Percentiles rank a stretch among this genome's conserved stretches.
phyloP scores from a whole-genome alignment of 92 coral and sea anemone species.

The Blastomussa wellsi region DNA sequence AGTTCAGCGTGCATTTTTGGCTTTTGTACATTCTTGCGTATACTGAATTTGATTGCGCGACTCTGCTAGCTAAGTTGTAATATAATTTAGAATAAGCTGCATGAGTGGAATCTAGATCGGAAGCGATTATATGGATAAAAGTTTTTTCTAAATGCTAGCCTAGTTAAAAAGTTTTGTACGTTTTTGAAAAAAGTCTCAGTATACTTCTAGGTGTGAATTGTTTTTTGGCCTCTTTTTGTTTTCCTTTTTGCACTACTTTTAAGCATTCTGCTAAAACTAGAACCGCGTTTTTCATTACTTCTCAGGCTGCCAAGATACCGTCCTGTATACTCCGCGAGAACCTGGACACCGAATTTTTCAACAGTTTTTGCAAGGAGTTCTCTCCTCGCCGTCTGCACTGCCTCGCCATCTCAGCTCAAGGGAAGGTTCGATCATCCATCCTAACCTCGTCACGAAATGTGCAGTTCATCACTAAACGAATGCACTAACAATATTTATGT shows the following conservation, averaged over 20 bases:
- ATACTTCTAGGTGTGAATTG: neutral
- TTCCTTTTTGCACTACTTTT: neutral
- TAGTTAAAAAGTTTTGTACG: neutral
- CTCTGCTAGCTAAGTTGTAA: too few relatives aligned
- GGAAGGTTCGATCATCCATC: constrained; percentile 48
- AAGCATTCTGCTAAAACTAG: neutral
- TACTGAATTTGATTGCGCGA: too few relatives aligned
- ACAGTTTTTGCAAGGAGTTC: constrained; percentile 42
- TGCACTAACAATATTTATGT: neutral
- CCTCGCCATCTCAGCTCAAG: constrained; percentile 42
- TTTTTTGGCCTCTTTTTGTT: neutral
- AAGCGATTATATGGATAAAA: too few relatives aligned
- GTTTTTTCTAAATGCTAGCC: too few relatives aligned
- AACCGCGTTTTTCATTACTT: neutral
- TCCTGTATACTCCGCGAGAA: constrained; percentile 45
- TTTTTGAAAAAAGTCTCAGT: neutral
- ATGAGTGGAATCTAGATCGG: too few relatives aligned
- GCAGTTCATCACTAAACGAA: constrained; percentile 43
- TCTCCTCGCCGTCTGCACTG: constrained; percentile 49
- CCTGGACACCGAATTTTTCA: constrained; percentile 43
- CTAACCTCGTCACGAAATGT: constrained; percentile 39
- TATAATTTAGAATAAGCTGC: too few relatives aligned
- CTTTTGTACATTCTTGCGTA: too few relatives aligned
- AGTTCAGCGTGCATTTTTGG: too few relatives aligned
- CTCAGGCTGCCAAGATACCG: constrained; percentile 42